These are phyloP conservation scores for Spinus olivaceus DNA, from an alignment of 2,797 vertebrate genomes.

Conservation along the genomic window DNA sequence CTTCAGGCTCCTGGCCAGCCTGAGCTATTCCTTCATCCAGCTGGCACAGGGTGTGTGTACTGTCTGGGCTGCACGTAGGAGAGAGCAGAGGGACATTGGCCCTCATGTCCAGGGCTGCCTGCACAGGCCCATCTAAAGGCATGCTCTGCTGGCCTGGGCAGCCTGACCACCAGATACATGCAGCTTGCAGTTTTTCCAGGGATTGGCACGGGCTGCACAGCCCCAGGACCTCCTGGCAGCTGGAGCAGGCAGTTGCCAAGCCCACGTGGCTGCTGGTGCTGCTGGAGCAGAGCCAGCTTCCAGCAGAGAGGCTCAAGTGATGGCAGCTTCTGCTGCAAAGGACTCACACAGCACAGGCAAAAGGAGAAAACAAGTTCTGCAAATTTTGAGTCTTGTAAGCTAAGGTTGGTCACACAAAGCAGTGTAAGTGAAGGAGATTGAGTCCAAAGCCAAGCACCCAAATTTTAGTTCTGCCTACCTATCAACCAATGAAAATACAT, in stretches of 20 bases:
- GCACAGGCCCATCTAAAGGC: not conserved
- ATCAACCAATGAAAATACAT: not conserved
- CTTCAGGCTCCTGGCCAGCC: not conserved
- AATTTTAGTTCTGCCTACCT: not conserved
- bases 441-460: not conserved
- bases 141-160: not conserved
- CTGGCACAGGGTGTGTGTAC: not conserved
- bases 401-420: not conserved
- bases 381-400: not conserved
- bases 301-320: not conserved
- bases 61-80: not conserved
- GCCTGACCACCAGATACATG: accelerated
- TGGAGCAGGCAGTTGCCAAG: not conserved
- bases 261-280: not conserved
- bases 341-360: accelerated
- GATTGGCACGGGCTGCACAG: not conserved
- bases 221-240: not conserved
- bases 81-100: not conserved
- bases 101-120: not conserved
- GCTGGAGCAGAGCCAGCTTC: not conserved
- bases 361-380: not conserved
- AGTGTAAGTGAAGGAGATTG: not conserved
- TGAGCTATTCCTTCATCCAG: not conserved
- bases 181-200: not conserved
- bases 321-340: not conserved